Evolutionary conservation across 2,797 vertebrate species (phyloP), one percentile per base, ranked within the genome.

Genomic region (Scarus forsteni): DNA sequence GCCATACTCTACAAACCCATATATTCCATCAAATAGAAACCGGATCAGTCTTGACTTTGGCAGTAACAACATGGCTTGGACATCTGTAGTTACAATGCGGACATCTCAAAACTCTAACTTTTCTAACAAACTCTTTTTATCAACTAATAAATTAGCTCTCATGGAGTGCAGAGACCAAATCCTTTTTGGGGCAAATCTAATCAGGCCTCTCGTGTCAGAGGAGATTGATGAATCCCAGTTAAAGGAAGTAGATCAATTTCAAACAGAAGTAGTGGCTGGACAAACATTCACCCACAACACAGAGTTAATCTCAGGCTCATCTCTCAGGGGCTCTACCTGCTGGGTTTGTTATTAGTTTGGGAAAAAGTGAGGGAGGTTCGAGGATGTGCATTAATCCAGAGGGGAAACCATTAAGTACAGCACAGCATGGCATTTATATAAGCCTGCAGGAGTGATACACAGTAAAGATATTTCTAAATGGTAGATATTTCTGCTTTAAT

Each of bases 171-270:
- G 13, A 27, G 43, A 56, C 36, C 35, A 65, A 27, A 46, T 58
- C 60, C 45, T 3, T 82, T 46, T n/a, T 14, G 40, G 60, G 52
- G 68, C 15, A 11, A 62, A 81, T 69, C 67, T 70, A 69, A 85
- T 84, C 81, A 57, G 46, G 43, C 18, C 55, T n/a, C 43, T 65
- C 14, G 7, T 14, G 52, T 38, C 66, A 66, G 49, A 51, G 35
- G 46, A 79, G 77, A 79, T 52, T 38, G 77, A 85, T 83, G 79
- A 71, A 62, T 73, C 70, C 42, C 27, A 19, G 36, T 52, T 51
- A 60, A 68, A 80, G 39, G 58, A 69, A 76, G 65, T 54, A 35
- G 70, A 67, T 82, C 66, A 13, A 50, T 75, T 64, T 61, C 49
- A 77, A 75, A 71, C 16, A 45, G 67, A 42, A 66, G 67, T 35